Evolutionary conservation across 1,140 invertebrate genomes (phyloP), one percentile per base, ranked within the genome.

Genomic region (Episyrphus balteatus): DNA sequence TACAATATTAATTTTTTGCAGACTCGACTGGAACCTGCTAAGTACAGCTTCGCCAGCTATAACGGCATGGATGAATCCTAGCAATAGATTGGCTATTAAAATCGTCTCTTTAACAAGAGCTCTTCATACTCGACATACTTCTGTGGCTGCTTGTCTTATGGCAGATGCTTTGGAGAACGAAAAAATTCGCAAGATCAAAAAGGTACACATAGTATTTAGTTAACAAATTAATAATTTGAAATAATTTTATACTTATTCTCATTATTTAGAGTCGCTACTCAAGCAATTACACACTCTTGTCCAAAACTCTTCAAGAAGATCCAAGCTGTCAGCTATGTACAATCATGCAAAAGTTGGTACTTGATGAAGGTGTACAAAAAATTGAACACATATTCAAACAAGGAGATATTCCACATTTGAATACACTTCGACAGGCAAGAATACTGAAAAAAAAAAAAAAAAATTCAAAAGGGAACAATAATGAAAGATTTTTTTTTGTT

Each of bases 61-160:
- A 48, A 95, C 94, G 63, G 91, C 93, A 0, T 97, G 93, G 93
- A 85, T 97, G 81, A 96, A 94, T 74, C 91, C 92, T 0, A 85
- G 85, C 59, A 93, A 97, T 71, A 75, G 89, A 19, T 77, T 93
- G 36, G 83, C 87, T 42, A 86, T 90, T 31, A 76, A 85, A 45
- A 79, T 89, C 33, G 82, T 89, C 18, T 79, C 88, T 46, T 77
- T 92, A 71, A 76, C 85, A 46, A 71, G 86, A 45, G 80, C 82
- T 40, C 77, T 84, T 67, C 86, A 86, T 53, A 75, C 81, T 43
- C 71, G 88, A 42, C 82, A 82, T 18, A 88, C 84, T n/a, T 88
- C 88, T 9, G 83, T 92, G 11, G 83, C 94, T 40, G 91, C 92
- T 38, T 92, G 88, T 60, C 76, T 98, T 1, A 96, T 98, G 92